These are phyloP conservation scores for Dryococelus australis DNA, from an alignment of 2,888 invertebrate species.

Conservation along the genomic window DNA sequence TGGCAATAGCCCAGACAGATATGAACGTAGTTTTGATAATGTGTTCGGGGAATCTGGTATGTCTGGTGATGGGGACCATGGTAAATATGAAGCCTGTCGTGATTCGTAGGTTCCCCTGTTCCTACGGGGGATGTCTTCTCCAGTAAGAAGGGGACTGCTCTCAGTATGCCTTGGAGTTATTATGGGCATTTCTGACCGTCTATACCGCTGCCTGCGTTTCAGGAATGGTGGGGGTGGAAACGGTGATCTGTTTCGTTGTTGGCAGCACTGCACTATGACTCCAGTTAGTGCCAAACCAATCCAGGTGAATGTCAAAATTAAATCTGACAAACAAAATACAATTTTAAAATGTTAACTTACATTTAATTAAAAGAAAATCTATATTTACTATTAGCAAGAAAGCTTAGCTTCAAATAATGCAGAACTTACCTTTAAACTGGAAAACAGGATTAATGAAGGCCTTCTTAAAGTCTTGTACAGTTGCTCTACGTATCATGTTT, in stretches of 20 bases:
- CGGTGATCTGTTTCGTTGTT: constrained; percentile 66
- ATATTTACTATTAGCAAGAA: background rate
- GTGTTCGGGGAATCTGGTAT: background rate
- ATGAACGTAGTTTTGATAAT: background rate
- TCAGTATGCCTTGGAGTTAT: constrained; percentile 33
- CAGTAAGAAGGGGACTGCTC: constrained; percentile 44
- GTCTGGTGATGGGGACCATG: background rate
- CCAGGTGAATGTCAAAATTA: constrained; percentile 65
- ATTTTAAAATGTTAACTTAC: background rate
- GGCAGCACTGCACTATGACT: constrained; percentile 63
- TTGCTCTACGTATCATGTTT: constrained; percentile 70
- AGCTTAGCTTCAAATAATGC: background rate
- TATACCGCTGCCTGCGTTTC: background rate
- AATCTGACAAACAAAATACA: constrained; percentile 62
- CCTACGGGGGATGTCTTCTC: constrained; percentile 13
- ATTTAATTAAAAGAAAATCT: constrained; percentile 29
- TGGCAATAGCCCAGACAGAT: background rate
- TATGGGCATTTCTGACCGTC: background rate
- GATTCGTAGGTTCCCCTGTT: background rate
- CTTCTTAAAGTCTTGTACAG: constrained; percentile 62
- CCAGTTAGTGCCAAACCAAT: constrained; percentile 62
- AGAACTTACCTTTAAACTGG: constrained; percentile 64
- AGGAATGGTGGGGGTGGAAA: constrained; percentile 65
- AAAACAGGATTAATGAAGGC: constrained; percentile 69
- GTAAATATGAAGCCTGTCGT: background rate